Percentiles rank a stretch among this genome's conserved stretches.
Evolutionary conservation across 2,888 invertebrate species (phyloP).

Genomic region (Euplexia lucipara): DNA sequence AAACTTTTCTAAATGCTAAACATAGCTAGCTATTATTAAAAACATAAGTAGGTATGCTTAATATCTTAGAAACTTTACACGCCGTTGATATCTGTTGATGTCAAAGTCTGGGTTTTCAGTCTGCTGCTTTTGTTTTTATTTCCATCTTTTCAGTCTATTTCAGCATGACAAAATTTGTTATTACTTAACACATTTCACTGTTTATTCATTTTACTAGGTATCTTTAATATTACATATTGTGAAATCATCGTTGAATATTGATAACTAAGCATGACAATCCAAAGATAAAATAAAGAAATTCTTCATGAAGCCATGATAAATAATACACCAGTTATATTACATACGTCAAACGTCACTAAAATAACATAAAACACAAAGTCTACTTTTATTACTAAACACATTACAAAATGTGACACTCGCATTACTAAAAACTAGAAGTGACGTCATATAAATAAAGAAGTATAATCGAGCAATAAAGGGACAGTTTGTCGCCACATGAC

Average conservation of each 20-base stretch:
- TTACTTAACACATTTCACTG: too few species aligned
- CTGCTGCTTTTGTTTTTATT: too few species aligned
- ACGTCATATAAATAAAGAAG: slow-evolving; percentile 60
- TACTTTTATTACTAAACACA: neutral
- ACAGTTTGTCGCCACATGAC: slow-evolving; percentile 84
- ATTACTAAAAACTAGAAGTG: slow-evolving; percentile 46
- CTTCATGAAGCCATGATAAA: slow-evolving; percentile 22
- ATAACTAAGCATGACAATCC: slow-evolving; percentile 19
- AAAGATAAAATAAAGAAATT: slow-evolving; percentile 28
- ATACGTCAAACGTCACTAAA: neutral
- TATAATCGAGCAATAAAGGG: slow-evolving; percentile 75
- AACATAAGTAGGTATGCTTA: neutral
- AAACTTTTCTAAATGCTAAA: too few species aligned
- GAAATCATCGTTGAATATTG: slow-evolving; percentile 4
- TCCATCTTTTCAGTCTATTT: too few species aligned
- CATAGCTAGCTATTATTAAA: too few species aligned
- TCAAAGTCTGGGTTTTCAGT: too few species aligned
- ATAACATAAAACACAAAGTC: neutral
- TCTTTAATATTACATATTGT: neutral
- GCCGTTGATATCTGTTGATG: too few species aligned
- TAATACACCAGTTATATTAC: neutral
- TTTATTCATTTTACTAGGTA: too few species aligned
- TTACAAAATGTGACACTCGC: slow-evolving; percentile 50
- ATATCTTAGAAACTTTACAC: too few species aligned
- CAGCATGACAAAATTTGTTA: too few species aligned